These are phyloP conservation scores for Schizaphis graminum DNA, from an alignment of 2,888 invertebrate genomes.

Conservation along the genomic window DNA sequence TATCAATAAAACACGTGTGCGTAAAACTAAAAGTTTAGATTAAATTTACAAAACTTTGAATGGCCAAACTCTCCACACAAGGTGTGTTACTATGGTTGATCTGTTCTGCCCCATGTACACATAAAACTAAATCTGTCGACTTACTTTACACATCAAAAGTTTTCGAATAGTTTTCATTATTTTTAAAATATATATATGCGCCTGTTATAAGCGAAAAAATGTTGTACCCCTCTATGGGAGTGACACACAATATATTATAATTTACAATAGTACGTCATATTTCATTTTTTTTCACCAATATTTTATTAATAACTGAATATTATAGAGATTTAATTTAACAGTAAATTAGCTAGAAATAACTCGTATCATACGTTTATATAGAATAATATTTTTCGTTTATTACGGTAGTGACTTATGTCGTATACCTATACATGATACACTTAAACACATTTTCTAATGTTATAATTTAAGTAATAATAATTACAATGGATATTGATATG, in stretches of 20 bases:
- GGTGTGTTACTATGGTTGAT: conserved; percentile 40
- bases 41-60: conserved; percentile 63
- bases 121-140: conserved; percentile 58
- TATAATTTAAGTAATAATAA: not conserved
- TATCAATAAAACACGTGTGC: conserved; percentile 62
- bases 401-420: not conserved
- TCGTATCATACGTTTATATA: not conserved
- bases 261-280: not conserved
- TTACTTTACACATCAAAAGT: conserved; percentile 56
- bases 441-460: not conserved
- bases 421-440: not conserved
- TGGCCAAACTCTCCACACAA: conserved; percentile 44
- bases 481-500: not conserved
- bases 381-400: not conserved
- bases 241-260: not conserved
- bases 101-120: conserved; percentile 1
- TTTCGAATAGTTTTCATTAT: conserved; percentile 38
- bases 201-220: not conserved
- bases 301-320: not conserved
- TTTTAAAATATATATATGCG: not conserved
- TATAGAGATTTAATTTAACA: not conserved
- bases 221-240: not conserved
- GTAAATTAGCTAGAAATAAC: not conserved
- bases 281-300: not conserved
- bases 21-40: conserved; percentile 59